Percentiles rank a stretch among this genome's conserved stretches.
Conservation (phyloP, 2,888 invertebrate species). For the Athripsodes cinereus region DNA sequence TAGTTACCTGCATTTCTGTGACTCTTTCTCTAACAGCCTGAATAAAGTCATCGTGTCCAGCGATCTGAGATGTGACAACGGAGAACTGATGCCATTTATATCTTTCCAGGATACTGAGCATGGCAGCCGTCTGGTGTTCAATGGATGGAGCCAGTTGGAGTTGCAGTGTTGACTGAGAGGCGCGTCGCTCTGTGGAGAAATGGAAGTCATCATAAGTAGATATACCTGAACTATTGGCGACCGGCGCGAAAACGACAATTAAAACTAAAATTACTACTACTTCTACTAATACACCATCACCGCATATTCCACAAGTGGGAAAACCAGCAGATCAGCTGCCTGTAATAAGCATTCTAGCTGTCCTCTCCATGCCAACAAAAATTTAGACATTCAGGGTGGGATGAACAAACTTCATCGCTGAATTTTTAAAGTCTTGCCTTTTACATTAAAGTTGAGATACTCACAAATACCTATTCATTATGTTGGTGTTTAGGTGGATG, state of each 20-base stretch:
- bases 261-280: neutral
- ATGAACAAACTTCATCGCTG: neutral
- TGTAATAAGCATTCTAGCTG: too few relatives aligned
- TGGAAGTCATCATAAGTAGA: neutral
- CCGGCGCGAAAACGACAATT: neutral
- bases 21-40: conserved; percentile 88
- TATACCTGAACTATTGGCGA: neutral
- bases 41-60: conserved; percentile 93
- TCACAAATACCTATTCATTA: too few relatives aligned
- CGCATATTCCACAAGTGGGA: too few relatives aligned
- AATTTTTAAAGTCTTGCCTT: neutral
- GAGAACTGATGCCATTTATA: conserved; percentile 97
- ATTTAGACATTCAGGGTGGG: too few relatives aligned
- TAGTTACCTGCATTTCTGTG: conserved; percentile 70
- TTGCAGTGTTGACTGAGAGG: conserved; percentile 83
- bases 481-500: too few relatives aligned
- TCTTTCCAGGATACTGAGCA: conserved; percentile 89
- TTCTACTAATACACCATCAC: too few relatives aligned
- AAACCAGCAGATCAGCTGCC: too few relatives aligned
- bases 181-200: conserved; percentile 48
- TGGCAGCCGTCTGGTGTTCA: conserved; percentile 93
- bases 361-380: too few relatives aligned
- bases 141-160: conserved; percentile 94
- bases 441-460: too few relatives aligned
- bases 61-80: conserved; percentile 88